A percentile compares a stretch with the other conserved stretches of the same genome.
These are phyloP conservation scores for Nymphalis urticae DNA, from an alignment of 2,888 invertebrate species.

Conservation along the genomic window DNA sequence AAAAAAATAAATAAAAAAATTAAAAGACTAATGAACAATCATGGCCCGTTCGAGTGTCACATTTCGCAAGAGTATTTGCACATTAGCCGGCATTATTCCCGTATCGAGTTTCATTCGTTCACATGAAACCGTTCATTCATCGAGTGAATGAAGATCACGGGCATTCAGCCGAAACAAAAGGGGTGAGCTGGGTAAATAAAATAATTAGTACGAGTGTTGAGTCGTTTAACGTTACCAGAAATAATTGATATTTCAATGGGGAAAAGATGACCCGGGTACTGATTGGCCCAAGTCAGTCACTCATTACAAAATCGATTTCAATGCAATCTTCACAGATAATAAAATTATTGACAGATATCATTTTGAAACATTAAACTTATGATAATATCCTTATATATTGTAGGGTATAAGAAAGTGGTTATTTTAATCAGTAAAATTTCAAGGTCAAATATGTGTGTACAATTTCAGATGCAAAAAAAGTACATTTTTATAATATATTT, in stretches of 20 bases:
- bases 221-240: constrained; percentile 60
- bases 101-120: constrained; percentile 52
- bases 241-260: constrained; percentile 60
- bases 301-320: background rate
- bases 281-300: constrained; percentile 32
- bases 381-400: background rate
- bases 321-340: background rate
- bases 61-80: constrained; percentile 54
- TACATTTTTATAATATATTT: background rate
- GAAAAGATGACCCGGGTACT: constrained; percentile 31
- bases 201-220: constrained; percentile 77
- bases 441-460: too few relatives aligned
- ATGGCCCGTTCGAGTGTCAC: constrained; percentile 49
- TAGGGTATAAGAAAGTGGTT: too few relatives aligned
- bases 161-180: constrained; percentile 48
- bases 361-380: background rate
- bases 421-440: too few relatives aligned
- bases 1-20: constrained; percentile 4
- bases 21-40: constrained; percentile 50
- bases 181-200: constrained; percentile 54
- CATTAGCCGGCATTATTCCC: constrained; percentile 59
- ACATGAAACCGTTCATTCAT: constrained; percentile 44
- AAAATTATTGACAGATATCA: background rate
- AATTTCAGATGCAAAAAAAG: too few relatives aligned
- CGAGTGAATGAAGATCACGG: constrained; percentile 41